A percentile compares a stretch with the other conserved stretches of the same genome.
These are phyloP conservation scores for Scotopteryx bipunctaria DNA, from an alignment of 2,888 invertebrate genomes.

Conservation along the genomic window DNA sequence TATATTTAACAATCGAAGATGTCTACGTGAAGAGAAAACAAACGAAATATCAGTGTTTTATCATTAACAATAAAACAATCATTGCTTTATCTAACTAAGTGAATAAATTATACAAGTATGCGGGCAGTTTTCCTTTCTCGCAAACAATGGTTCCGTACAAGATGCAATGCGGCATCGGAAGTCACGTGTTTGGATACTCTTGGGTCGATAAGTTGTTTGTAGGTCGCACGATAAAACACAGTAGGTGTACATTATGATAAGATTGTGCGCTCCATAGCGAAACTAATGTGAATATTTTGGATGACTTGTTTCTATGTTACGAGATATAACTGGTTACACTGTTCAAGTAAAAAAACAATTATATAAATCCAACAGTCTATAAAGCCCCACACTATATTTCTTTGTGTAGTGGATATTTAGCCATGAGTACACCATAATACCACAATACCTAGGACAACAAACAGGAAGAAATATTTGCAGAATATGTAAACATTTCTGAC, in stretches of 20 bases:
- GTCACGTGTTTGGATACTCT: conserved; percentile 26
- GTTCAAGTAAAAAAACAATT: too few relatives aligned
- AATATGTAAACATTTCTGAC: too few relatives aligned
- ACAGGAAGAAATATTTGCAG: too few relatives aligned
- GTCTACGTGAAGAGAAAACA: too few relatives aligned
- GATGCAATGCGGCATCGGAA: conserved; percentile 30
- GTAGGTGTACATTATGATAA: conserved; percentile 29
- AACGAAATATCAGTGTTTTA: too few relatives aligned
- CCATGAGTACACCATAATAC: too few relatives aligned
- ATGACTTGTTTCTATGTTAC: conserved; percentile 1
- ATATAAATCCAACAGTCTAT: too few relatives aligned
- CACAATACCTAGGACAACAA: too few relatives aligned
- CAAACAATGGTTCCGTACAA: conserved; percentile 8
- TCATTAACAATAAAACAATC: not conserved
- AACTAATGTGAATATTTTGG: conserved; percentile 20
- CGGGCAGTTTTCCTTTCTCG: not conserved
- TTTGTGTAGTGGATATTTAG: too few relatives aligned
- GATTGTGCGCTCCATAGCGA: conserved; percentile 22
- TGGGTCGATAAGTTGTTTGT: conserved; percentile 35
- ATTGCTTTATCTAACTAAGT: not conserved
- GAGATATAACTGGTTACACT: not conserved
- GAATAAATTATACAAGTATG: too few relatives aligned
- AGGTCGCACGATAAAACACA: conserved; percentile 34
- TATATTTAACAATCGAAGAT: too few relatives aligned
- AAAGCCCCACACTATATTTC: too few relatives aligned